Evolutionary conservation across 2,797 vertebrate genomes (phyloP), one percentile per base, ranked within the genome.

Genomic region (Cryptoprocta ferox): DNA sequence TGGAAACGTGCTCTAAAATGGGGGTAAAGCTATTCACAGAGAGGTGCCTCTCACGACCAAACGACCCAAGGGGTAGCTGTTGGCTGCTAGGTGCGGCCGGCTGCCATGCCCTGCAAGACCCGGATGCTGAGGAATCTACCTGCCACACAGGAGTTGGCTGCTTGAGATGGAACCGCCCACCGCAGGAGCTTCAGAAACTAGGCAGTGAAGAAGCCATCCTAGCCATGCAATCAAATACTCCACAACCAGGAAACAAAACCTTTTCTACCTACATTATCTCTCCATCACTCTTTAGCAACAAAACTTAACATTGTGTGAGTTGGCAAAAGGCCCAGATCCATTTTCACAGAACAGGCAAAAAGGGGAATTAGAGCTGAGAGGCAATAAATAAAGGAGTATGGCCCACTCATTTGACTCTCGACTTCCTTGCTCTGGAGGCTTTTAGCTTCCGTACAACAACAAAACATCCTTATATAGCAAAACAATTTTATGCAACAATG

Each of bases 71-170:
- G 18, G 48, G 39, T 84, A 88, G 39, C 21, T 61, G 1, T 18
- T 48, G 50, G 15, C 11, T 2, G 9, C 12, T 28, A 12, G 15
- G n/a, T 18, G 16, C 19, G n/a, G 39, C 6, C 37, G 15, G 14
- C 18, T 88, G n/a, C 12, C 39, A 1, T 0, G 24, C 24, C 3
- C 37, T 13, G 14, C 39, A 28, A 24, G 45, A 28, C 63, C 68
- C 21, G 4, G 18, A 37, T 63, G 16, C 28, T 73, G 6, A 4
- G 18, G 30, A 56, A 63, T 42, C 21, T 96, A 12, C 16, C 32
- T 10, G 21, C 32, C 0, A 0, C 3, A 4, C 6, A 1, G 11
- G 32, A 53, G 13, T 3, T 32, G 11, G 11, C 28, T 61, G 12
- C 70, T 45, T 16, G 12, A 75, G 11, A 75, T 32, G 30, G 37